Base-by-base conservation (phyloP, 1,140 invertebrate species). In the Hyles euphorbiae region DNA sequence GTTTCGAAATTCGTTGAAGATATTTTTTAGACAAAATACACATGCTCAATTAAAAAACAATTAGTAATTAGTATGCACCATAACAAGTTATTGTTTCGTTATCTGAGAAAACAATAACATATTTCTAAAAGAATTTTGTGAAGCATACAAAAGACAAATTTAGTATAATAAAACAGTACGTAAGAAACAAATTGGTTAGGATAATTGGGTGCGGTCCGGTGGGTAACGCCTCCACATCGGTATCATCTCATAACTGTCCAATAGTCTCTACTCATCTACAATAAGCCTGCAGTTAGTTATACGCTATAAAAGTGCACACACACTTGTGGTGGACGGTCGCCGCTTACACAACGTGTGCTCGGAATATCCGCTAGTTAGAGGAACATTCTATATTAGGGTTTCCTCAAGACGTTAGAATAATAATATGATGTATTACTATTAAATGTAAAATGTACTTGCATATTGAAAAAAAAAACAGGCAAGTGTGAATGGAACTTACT, bases 201-300 rank as follows among this genome's bases (percentile, higher is more conserved):
- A 53, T 52, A 57, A 62, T 61, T 56, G 60, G 22, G 36, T 50
- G 44, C 40, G 52, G 55, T 49, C 34, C 49, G 44, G 52, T 52
- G 11, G 34, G 9, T 3, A 44, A 57, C 60, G 60, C 51, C 54
- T 62, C 60, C 55, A 54, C 50, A 56, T n/a, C 22, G 34, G 36
- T 45, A 44, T 10, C 40, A 44, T 51, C 56, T 48, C 53, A 63
- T 63, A 56, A 58, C 55, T 57, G 45, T 61, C 58, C 59, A 61
- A 70, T 67, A 70, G 58, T 58, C 56, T 58, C 59, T 61, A 59
- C 52, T 51, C 50, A 63, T 34, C 63, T 60, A 46, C 59, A 68
- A 63, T 65, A 65, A 67, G 3, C 63, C 62, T 57, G 32, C 57
- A 44, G 67, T 70, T 67, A 70, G 49, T 54, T 60, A 55, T 65